These are phyloP conservation scores for Callospermophilus lateralis DNA, from an alignment of 2,113 vertebrate genomes.

Conservation along the genomic window DNA sequence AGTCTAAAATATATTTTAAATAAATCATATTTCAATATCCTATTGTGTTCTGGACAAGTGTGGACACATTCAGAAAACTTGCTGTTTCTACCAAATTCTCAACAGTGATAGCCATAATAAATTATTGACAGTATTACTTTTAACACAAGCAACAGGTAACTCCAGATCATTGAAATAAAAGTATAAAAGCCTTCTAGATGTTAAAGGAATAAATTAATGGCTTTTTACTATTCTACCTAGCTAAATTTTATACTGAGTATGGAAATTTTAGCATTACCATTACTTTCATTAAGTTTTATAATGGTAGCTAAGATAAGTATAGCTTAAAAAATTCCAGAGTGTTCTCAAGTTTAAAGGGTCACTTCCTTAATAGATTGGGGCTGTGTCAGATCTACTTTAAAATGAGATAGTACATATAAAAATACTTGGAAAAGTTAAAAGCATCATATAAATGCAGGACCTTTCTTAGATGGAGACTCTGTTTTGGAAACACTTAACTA, in stretches of 20 bases:
- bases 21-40: not conserved
- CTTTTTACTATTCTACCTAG: slow-evolving; percentile 23
- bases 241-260: slow-evolving; percentile 54
- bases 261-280: slow-evolving; percentile 67
- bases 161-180: slow-evolving; percentile 61
- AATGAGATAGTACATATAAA: slow-evolving; percentile 78
- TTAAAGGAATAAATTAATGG: slow-evolving; percentile 62
- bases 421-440: slow-evolving; percentile 80
- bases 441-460: slow-evolving; percentile 70
- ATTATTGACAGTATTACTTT: slow-evolving; percentile 49
- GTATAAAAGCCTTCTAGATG: slow-evolving; percentile 6
- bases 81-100: slow-evolving; percentile 59
- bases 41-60: slow-evolving; percentile 1
- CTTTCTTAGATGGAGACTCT: slow-evolving; percentile 54
- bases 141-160: slow-evolving; percentile 59
- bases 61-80: not conserved
- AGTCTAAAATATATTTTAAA: not conserved
- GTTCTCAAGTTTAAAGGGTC: slow-evolving; percentile 75
- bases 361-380: slow-evolving; percentile 76
- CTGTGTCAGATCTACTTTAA: slow-evolving; percentile 74
- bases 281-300: slow-evolving; percentile 73
- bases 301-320: slow-evolving; percentile 59
- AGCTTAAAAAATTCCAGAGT: slow-evolving; percentile 53
- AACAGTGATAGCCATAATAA: not conserved
- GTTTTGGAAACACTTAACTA: slow-evolving; percentile 79